phyloP scores from a whole-genome alignment of 2,797 vertebrate genomes.

The Scomberomorus guttatus region DNA sequence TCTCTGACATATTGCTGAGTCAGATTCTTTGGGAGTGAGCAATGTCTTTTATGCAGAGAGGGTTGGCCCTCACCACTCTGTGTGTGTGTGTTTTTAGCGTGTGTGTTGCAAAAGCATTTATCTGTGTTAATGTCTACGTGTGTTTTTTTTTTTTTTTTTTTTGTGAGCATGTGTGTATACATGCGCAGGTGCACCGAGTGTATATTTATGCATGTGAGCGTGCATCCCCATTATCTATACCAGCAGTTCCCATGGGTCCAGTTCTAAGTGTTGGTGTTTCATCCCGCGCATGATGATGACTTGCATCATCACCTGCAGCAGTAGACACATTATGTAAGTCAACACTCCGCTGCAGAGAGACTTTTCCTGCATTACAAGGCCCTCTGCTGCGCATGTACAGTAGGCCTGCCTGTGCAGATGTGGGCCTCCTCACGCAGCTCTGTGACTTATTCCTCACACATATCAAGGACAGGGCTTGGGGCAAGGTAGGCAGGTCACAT shows the following conservation, averaged over 20 bases:
- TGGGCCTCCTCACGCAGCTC: constrained; percentile 6
- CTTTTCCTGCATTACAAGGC: constrained; percentile 47
- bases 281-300: constrained; percentile 68
- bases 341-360: constrained; percentile 67
- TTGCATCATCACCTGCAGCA: constrained; percentile 78
- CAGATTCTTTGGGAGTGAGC: constrained; percentile 71
- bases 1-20: constrained; percentile 81
- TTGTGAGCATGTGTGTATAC: neutral
- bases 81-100: constrained; percentile 19
- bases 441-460: constrained; percentile 9
- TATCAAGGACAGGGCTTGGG: constrained; percentile 52
- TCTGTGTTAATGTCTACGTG: neutral
- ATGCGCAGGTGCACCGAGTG: neutral
- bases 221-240: constrained; percentile 51
- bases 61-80: constrained; percentile 22
- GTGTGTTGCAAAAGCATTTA: constrained; percentile 2
- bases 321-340: constrained; percentile 68
- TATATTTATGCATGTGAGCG: constrained; percentile 1
- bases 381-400: constrained; percentile 32
- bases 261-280: constrained; percentile 57
- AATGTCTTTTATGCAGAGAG: constrained; percentile 64
- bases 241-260: constrained; percentile 54
- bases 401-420: neutral
- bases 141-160: too few species aligned
- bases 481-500: constrained; percentile 59